These are phyloP conservation scores for Camponotus pennsylvanicus DNA, from an alignment of 1,140 invertebrate genomes.

Conservation along the genomic window DNA sequence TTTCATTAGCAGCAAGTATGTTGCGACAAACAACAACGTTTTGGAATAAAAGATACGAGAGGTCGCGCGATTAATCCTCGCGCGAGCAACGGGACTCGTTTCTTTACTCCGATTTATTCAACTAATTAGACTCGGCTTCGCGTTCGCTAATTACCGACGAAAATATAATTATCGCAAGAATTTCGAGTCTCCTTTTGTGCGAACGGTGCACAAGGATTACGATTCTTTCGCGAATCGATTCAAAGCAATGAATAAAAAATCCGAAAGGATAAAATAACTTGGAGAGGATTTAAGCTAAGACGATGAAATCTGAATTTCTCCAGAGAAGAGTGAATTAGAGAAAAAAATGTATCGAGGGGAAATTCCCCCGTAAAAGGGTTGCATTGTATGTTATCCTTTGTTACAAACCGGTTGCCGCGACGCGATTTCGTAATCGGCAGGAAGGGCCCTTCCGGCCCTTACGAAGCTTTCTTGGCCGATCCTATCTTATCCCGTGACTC, in stretches of 20 bases:
- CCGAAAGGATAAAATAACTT: not conserved
- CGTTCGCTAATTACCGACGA: not conserved
- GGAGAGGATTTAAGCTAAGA: not conserved
- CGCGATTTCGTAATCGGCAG: slow-evolving; percentile 58
- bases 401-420: slow-evolving; percentile 51
- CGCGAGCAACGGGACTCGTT: slow-evolving; percentile 37
- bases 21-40: not conserved
- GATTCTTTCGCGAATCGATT: not conserved
- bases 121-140: slow-evolving; percentile 29
- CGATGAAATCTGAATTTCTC: not conserved
- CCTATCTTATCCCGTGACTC: slow-evolving; percentile 56
- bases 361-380: slow-evolving; percentile 29
- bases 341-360: slow-evolving; percentile 4
- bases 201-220: not conserved
- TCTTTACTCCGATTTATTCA: slow-evolving; percentile 12
- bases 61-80: slow-evolving; percentile 29
- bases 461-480: slow-evolving; percentile 57
- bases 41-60: slow-evolving; percentile 21
- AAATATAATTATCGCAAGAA: slow-evolving; percentile 7
- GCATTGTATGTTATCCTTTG: slow-evolving; percentile 38
- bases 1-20: slow-evolving; percentile 12
- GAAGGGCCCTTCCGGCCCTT: slow-evolving; percentile 60
- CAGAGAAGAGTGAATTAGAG: not conserved
- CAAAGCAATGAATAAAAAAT: not conserved
- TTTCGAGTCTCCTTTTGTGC: slow-evolving; percentile 1